Evolutionary conservation across 2,113 vertebrate species (phyloP).

Genomic region (Thymallus thymallus): DNA sequence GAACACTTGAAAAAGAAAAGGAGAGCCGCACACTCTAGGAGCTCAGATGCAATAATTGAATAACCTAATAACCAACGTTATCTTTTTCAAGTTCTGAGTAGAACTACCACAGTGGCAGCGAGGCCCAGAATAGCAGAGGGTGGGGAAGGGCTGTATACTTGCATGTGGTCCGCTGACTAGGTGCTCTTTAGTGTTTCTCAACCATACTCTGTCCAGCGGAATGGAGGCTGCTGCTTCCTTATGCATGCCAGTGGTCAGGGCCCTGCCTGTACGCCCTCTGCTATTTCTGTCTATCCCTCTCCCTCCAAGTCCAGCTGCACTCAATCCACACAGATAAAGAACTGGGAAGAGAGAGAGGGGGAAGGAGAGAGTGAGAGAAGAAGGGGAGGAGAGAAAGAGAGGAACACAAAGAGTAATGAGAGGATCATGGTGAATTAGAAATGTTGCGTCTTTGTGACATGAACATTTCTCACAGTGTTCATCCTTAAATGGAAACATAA

Average conservation of each 20-base stretch:
- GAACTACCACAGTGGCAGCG: conserved; percentile 59
- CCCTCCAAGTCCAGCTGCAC: conserved; percentile 35
- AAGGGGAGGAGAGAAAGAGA: conserved; percentile 1
- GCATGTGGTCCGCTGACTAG: conserved; percentile 67
- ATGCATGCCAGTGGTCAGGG: conserved; percentile 77
- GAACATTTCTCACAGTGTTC: no score
- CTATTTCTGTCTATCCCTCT: conserved; percentile 69
- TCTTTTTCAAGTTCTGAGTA: no score
- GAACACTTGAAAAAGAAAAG: no score
- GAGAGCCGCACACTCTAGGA: no score
- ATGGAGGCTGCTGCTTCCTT: conserved; percentile 71
- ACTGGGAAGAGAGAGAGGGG: not conserved
- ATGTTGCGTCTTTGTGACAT: no score
- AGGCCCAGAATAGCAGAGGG: conserved; percentile 67
- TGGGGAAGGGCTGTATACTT: conserved; percentile 60
- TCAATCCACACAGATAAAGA: not conserved
- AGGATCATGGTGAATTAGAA: no score
- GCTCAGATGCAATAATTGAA: no score
- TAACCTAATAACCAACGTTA: no score
- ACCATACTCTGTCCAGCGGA: conserved; percentile 62
- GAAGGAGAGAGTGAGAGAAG: no score
- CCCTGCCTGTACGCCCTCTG: conserved; percentile 72
- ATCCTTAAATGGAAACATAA: no score
- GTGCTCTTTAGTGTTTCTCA: conserved; percentile 58
- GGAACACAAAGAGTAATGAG: not conserved